Base-by-base conservation (phyloP, 2,797 vertebrate genomes). In the Helostoma temminkii region DNA sequence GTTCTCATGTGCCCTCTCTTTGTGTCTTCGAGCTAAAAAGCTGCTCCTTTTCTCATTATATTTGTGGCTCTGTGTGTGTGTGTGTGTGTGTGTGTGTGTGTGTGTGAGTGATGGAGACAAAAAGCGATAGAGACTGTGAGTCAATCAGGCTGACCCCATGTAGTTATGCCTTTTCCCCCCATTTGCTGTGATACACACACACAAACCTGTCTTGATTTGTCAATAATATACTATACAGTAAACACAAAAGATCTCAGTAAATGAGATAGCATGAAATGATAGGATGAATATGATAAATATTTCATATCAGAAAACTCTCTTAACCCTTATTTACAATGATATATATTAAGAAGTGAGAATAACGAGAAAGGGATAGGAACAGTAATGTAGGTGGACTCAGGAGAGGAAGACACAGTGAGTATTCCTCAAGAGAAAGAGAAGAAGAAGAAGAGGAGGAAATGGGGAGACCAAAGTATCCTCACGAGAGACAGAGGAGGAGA, bases 21-120 rank as follows among this genome's bases (percentile, higher is more conserved):
- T 81, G 45, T 78, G 43, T 82, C 72, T 88, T 76, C 75, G 87
- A 85, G 81, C 79, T 86, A 86, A 78, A 86, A 82, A 65, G 49
- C 69, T 77, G 71, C 56, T 73, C 59, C 32, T 25, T 14, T 32
- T 70, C 78, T 74, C 64, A 75, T 65, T 81, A 77, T 73, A 61
- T 75, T 58, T 55, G 66, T 58, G 32, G 45, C 18, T 43, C 16
- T 25, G 28, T 18, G 37, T 19, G 57, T 42, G 49, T 47, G 57
- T 48, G 18, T 50, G 52, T 41, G 37, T 19, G 41, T 39, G 19
- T n/a, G 24, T 22, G 10, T 52, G n/a, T 48, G 10, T 34, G 30
- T 47, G 21, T 52, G 52, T 43, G 15, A 55, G 46, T 1, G 12
- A 65, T 22, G 47, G 37, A 56, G 49, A 55, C 36, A 65, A 71